phyloP scores from a whole-genome alignment of 30 jellyfish, hydroid and myxozoan species.

The Morbakka virulenta region DNA sequence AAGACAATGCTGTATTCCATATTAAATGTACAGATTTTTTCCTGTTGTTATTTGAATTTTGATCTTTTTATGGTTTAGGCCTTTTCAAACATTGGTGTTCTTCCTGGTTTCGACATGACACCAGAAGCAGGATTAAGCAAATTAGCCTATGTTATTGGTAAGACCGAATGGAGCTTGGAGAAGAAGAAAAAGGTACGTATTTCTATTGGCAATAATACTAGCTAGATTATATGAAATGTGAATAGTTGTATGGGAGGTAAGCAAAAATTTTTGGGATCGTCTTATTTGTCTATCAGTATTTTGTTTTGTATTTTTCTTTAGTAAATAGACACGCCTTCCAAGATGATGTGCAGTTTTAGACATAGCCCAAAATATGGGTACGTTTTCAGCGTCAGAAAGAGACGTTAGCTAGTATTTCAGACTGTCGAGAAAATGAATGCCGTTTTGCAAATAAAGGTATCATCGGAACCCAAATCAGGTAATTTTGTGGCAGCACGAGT shows the following conservation, averaged over 20 bases:
- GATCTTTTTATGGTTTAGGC: constrained; percentile 26
- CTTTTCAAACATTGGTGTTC: constrained; percentile 87
- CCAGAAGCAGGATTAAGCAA: constrained; percentile 96
- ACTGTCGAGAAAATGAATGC: too few species aligned
- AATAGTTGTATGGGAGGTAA: not conserved
- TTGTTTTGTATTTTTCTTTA: not conserved
- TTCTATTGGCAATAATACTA: not conserved
- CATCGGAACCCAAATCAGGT: too few species aligned
- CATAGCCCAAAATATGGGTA: too few species aligned
- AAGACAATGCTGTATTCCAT: not conserved
- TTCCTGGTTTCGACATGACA: constrained; percentile 97
- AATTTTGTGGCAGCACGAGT: too few species aligned
- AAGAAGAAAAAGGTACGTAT: constrained; percentile 48
- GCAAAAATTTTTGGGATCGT: not conserved
- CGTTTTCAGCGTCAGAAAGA: too few species aligned
- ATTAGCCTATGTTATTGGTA: constrained; percentile 83
- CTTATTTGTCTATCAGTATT: not conserved
- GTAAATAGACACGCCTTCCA: too few species aligned
- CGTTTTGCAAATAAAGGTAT: too few species aligned
- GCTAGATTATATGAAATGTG: too few species aligned
- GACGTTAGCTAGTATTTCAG: too few species aligned
- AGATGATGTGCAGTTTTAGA: too few species aligned
- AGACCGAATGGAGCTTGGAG: constrained; percentile 43
- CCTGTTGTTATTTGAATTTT: not conserved
- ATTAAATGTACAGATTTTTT: not conserved